Evolutionary conservation across 2,113 vertebrate species (phyloP).

Genomic region (Myotis yumanensis): DNA sequence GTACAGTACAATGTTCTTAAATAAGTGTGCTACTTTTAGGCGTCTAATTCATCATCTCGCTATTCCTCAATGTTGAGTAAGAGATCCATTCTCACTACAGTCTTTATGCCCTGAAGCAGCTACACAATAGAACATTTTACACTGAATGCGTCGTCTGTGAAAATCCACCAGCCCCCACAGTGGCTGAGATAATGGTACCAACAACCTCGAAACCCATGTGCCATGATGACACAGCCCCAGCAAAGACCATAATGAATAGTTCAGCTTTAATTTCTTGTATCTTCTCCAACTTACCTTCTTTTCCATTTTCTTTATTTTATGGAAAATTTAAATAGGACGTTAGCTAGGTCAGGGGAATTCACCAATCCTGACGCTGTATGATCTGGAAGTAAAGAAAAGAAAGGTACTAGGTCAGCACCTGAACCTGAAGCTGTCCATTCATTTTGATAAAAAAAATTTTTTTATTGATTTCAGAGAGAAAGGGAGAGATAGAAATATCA

Average conservation of each 20-base stretch:
- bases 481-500: no score
- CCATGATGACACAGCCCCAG: not conserved
- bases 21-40: not conserved
- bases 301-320: not conserved
- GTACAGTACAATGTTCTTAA: not conserved
- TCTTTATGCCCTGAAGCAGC: not conserved
- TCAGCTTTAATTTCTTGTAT: not conserved
- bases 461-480: no score
- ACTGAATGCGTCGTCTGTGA: not conserved
- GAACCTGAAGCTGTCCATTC: not conserved
- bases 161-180: not conserved
- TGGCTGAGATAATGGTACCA: not conserved
- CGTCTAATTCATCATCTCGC: not conserved
- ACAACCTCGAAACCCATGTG: not conserved
- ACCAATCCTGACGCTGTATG: not conserved
- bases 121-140: not conserved
- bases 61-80: not conserved
- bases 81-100: not conserved
- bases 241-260: not conserved
- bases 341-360: not conserved
- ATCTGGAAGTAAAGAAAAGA: slow-evolving; percentile 1
- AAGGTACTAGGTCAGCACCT: not conserved
- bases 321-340: not conserved
- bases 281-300: not conserved
- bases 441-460: no score